Evolutionary conservation across 2,888 invertebrate species (phyloP).

Genomic region (Drosophila anomelani): DNA sequence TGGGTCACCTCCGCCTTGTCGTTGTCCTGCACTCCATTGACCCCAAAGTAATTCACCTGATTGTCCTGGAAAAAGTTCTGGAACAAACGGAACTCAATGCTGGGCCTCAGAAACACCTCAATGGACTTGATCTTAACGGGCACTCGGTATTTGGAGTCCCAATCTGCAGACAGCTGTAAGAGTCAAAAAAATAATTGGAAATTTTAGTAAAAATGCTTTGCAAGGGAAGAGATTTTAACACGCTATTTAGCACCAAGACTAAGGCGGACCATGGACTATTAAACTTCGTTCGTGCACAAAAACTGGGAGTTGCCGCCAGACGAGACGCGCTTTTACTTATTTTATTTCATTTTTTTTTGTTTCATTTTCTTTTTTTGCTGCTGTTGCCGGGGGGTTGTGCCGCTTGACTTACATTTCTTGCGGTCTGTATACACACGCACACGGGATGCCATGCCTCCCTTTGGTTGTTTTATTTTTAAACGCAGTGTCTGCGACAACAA

Average conservation of each 20-base stretch:
- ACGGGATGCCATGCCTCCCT: slow-evolving; percentile 20
- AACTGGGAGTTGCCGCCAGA: slow-evolving; percentile 19
- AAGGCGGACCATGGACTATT: slow-evolving; percentile 11
- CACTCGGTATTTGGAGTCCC: slow-evolving; percentile 74
- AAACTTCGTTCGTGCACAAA: slow-evolving; percentile 5
- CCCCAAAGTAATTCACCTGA: slow-evolving; percentile 80
- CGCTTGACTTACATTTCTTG: slow-evolving; percentile 78
- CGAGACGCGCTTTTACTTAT: slow-evolving; percentile 3
- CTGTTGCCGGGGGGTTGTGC: slow-evolving; percentile 48
- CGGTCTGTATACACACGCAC: slow-evolving; percentile 19
- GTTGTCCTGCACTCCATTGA: slow-evolving; percentile 71
- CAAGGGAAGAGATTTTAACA: background rate
- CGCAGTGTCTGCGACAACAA: slow-evolving; percentile 65
- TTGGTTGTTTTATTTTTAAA: slow-evolving; percentile 67
- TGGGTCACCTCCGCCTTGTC: slow-evolving; percentile 81
- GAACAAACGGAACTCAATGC: slow-evolving; percentile 72
- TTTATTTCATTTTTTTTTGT: background rate
- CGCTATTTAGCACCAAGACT: slow-evolving; percentile 9
- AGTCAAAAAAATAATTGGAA: background rate
- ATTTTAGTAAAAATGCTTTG: background rate
- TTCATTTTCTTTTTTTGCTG: background rate
- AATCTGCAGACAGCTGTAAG: slow-evolving; percentile 71
- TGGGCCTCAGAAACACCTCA: slow-evolving; percentile 68
- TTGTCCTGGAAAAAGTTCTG: slow-evolving; percentile 76
- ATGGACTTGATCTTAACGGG: slow-evolving; percentile 72